A percentile compares a stretch with the other conserved stretches of the same genome.
These are phyloP conservation scores for Spea bombifrons DNA, from an alignment of 2,113 vertebrate species.

Conservation along the genomic window DNA sequence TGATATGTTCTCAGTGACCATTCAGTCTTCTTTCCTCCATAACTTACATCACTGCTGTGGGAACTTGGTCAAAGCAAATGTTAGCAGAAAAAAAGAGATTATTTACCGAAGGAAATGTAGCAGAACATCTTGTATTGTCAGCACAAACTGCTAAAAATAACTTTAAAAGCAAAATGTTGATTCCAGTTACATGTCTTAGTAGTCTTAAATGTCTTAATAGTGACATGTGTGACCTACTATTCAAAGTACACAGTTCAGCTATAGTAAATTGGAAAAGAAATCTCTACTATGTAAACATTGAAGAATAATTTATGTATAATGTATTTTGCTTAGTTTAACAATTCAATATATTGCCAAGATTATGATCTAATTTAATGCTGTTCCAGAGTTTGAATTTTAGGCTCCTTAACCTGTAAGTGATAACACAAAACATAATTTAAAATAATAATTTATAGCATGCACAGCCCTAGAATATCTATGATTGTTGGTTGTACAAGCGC, in stretches of 20 bases:
- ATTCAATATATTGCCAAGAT: too few relatives aligned
- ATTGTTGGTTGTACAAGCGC: too few relatives aligned
- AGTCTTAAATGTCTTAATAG: neutral
- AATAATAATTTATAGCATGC: too few relatives aligned
- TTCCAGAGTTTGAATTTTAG: too few relatives aligned
- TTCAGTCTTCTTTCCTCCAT: conserved; percentile 47
- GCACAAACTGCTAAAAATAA: conserved; percentile 48
- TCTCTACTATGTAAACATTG: too few relatives aligned
- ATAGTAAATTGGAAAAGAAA: neutral
- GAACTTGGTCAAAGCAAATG: conserved; percentile 64
- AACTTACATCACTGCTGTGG: conserved; percentile 53
- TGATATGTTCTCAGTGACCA: conserved; percentile 49
- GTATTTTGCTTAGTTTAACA: too few relatives aligned
- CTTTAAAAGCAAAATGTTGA: conserved; percentile 29
- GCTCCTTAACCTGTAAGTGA: too few relatives aligned
- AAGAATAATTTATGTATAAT: too few relatives aligned
- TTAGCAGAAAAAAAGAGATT: conserved; percentile 55
- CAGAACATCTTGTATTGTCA: conserved; percentile 55
- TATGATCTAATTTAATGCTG: too few relatives aligned
- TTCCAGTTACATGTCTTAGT: conserved; percentile 8
- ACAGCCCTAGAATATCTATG: too few relatives aligned
- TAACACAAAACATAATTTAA: too few relatives aligned
- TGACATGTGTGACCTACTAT: conserved; percentile 4
- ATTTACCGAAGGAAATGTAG: conserved; percentile 62
- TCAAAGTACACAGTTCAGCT: conserved; percentile 26